Base-by-base conservation (phyloP, 2,113 vertebrate species). In the Probosciger aterrimus region DNA sequence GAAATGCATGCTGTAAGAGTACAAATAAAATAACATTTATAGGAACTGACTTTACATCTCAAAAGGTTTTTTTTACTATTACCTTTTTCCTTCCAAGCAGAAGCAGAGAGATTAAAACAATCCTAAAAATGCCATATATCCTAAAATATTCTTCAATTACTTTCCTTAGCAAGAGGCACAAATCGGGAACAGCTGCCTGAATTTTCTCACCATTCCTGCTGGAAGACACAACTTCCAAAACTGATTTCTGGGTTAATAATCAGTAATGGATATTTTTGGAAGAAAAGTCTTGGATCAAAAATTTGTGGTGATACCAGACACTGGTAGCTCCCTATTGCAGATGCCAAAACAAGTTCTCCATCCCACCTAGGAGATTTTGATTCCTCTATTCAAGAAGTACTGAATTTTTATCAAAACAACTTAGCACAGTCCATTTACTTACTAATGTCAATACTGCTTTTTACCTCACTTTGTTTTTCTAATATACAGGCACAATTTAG, bases 401-500 rank as follows among this genome's bases (percentile, higher is more conserved):
- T 43, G 81, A 89, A 74, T 93, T 95, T 93, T 93, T 92, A 93
- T 87, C 83, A 82, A 91, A 96, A 92, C 69, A 86, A 65, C 78
- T 59, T 73, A 35, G 57, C 53, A 77, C 86, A 85, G 67, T 89
- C 74, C 93, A 85, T 86, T 94, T 96, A 91, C 92, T 95, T 92
- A 79, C 83, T 68, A 82, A 84, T 77, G 92, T 91, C 96, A 91
- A 93, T 96, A 93, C 43, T 80, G 78, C 31, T 94, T 96, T 92
- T 96, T 87, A 79, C 65, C 83, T 96, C 83, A 89, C 86, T 94
- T 96, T 89, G 83, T 93, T 87, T 74, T 91, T 59, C 81, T 94
- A 97, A 94, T 95, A 93, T 96, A 95, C 88, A 87, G 95, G 79
- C 78, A 84, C 91, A 93, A 95, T 95, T 94, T 96, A 93, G 83